Evolutionary conservation across 2,113 vertebrate species (phyloP).

Genomic region (Muntiacus muntjak): DNA sequence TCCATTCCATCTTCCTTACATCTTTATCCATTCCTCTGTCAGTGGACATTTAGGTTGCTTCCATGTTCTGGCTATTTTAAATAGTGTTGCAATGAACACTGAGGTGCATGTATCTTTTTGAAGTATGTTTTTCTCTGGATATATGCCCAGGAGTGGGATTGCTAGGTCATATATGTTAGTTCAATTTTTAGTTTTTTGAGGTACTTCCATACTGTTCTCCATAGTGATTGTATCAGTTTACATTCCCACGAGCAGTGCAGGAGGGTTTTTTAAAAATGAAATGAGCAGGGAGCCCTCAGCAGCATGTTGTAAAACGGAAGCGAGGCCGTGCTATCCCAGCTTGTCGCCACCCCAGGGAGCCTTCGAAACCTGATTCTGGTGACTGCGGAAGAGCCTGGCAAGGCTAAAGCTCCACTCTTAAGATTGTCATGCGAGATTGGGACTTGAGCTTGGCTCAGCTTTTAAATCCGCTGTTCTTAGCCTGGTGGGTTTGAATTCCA

Average conservation of each 20-base stretch:
- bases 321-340: slow-evolving; percentile 15
- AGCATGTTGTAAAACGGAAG: slow-evolving; percentile 31
- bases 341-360: background rate
- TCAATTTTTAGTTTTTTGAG: background rate
- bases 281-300: slow-evolving; percentile 23
- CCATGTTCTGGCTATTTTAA: background rate
- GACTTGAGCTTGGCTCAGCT: background rate
- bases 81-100: background rate
- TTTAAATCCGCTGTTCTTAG: slow-evolving; percentile 1
- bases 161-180: background rate
- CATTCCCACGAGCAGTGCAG: background rate
- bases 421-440: background rate
- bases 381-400: background rate
- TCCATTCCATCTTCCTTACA: background rate
- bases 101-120: background rate
- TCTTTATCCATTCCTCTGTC: background rate
- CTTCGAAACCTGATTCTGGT: background rate
- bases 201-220: background rate
- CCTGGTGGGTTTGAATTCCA: background rate
- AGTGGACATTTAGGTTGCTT: background rate
- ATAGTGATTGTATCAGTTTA: background rate
- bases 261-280: slow-evolving; percentile 73
- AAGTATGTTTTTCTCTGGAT: background rate
- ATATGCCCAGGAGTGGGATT: background rate
- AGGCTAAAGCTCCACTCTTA: background rate